A percentile compares a stretch with the other conserved stretches of the same genome.
phyloP scores from a whole-genome alignment of 2,888 invertebrate genomes.

The Oithona nana region DNA sequence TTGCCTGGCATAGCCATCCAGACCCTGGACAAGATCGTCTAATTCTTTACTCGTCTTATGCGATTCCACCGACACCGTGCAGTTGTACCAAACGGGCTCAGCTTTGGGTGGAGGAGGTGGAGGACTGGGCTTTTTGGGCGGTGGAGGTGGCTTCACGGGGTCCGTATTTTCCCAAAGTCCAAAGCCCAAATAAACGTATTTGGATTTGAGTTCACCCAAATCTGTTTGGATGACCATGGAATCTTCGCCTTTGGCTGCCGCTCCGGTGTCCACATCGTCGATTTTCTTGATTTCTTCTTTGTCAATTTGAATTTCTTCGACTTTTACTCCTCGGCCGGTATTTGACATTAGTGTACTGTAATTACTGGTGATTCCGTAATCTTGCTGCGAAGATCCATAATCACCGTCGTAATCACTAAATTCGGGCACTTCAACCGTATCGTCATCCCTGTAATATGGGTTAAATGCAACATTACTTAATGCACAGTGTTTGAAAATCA shows the following conservation, averaged over 20 bases:
- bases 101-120: constrained; percentile 16
- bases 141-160: not conserved
- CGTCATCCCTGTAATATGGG: not conserved
- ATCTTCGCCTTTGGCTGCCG: constrained; percentile 1
- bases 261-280: constrained; percentile 10
- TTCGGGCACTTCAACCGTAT: not conserved
- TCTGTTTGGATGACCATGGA: constrained; percentile 13
- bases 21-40: constrained; percentile 2
- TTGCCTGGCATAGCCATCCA: not conserved
- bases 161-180: constrained; percentile 16
- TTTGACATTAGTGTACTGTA: not conserved
- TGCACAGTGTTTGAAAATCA: no score
- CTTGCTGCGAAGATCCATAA: no score
- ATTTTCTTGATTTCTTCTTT: not conserved
- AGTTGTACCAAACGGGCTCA: constrained; percentile 16
- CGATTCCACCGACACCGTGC: constrained; percentile 9
- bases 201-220: constrained; percentile 13
- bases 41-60: constrained; percentile 7
- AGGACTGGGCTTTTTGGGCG: constrained; percentile 13
- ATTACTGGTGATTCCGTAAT: not conserved
- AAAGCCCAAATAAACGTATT: constrained; percentile 14
- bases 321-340: not conserved
- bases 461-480: not conserved
- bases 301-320: not conserved
- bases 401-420: not conserved